Conservation (phyloP, 2,797 vertebrate genomes). For the Eupleurogrammus muticus region DNA sequence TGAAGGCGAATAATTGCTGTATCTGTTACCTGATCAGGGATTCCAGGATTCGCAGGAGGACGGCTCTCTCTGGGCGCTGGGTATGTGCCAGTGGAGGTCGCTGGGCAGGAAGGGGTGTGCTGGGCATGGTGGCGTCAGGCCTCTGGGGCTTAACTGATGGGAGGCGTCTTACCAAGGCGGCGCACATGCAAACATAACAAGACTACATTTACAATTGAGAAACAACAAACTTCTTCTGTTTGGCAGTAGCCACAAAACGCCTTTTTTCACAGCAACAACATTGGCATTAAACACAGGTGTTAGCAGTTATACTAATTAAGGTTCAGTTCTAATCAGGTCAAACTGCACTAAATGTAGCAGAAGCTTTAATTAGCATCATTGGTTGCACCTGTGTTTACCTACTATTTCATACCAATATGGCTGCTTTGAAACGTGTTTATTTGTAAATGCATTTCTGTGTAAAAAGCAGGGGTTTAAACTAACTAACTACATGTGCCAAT, state of each 20-base stretch:
- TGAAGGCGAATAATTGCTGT: neutral
- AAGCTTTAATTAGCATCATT: too few species aligned
- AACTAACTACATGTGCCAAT: too few species aligned
- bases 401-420: too few species aligned
- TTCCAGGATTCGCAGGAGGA: slow-evolving; percentile 57
- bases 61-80: slow-evolving; percentile 54
- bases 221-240: neutral
- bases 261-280: too few species aligned
- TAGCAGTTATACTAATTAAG: too few species aligned
- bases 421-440: neutral
- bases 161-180: slow-evolving; percentile 44
- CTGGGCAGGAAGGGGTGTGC: neutral
- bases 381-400: too few species aligned
- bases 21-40: slow-evolving; percentile 72
- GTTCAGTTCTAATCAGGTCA: too few species aligned
- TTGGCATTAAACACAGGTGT: too few species aligned
- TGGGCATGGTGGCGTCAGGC: slow-evolving; percentile 5
- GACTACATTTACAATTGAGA: neutral
- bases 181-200: neutral
- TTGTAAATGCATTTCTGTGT: neutral
- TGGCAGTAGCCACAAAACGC: neutral
- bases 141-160: slow-evolving; percentile 9
- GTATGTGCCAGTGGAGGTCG: neutral
- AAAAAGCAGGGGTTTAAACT: neutral
- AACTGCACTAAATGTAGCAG: too few species aligned